phyloP scores from a whole-genome alignment of 1,140 invertebrate species.

The Dufourea novaeangliae region DNA sequence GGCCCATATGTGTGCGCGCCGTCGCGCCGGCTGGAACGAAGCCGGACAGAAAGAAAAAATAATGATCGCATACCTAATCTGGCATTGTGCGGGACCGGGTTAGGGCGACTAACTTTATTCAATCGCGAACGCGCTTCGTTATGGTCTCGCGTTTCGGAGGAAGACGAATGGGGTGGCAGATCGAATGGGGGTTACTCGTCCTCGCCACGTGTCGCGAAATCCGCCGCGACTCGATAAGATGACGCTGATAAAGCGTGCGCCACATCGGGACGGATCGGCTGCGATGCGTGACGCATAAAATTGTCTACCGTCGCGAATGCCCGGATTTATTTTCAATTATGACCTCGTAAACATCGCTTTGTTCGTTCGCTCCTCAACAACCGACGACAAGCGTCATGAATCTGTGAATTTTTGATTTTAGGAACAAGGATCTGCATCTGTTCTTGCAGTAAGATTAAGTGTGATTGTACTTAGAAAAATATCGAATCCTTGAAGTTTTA shows the following conservation, averaged over 20 bases:
- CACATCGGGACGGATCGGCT: neutral
- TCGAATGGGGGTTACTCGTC: constrained; percentile 27
- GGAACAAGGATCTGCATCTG: neutral
- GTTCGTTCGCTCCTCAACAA: too few species aligned
- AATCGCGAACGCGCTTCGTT: constrained; percentile 68
- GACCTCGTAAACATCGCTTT: neutral
- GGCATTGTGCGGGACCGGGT: constrained; percentile 67
- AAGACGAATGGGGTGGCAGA: constrained; percentile 30
- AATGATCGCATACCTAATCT: constrained; percentile 74
- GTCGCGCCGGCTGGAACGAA: constrained; percentile 68
- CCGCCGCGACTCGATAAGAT: constrained; percentile 50
- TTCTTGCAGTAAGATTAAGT: too few species aligned
- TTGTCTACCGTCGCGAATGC: constrained; percentile 10
- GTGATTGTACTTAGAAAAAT: too few species aligned
- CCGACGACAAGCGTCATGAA: neutral
- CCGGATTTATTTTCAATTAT: constrained; percentile 41
- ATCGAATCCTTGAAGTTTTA: too few species aligned
- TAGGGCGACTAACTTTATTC: constrained; percentile 73
- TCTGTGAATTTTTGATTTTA: neutral
- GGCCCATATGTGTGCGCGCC: constrained; percentile 75
- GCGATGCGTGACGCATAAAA: neutral
- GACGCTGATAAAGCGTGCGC: constrained; percentile 25
- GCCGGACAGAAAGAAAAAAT: constrained; percentile 72
- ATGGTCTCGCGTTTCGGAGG: constrained; percentile 53
- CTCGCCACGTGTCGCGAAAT: constrained; percentile 43